Base-by-base conservation (phyloP, 2,113 vertebrate genomes). In the Takifugu bimaculatus region DNA sequence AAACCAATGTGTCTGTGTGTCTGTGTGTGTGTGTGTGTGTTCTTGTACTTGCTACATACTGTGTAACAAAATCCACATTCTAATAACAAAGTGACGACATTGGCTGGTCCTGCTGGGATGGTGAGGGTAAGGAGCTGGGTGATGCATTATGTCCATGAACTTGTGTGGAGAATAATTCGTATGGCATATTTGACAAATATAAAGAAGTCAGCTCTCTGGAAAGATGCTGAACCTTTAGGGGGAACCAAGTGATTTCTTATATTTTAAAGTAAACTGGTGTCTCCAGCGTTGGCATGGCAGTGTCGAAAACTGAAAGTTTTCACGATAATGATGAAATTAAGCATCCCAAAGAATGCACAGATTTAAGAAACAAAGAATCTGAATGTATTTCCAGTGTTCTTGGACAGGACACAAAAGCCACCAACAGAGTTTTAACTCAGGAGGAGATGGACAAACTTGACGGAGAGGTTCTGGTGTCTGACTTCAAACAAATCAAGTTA, bases 401-500 rank as follows among this genome's bases (percentile, higher is more conserved):
- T 32, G 82, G 73, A 32, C 88, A 83, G 66, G 87, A 39, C 0
- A 84, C 79, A n/a, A 72, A 59, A 25, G 72, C 72, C 0, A 35
- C 70, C 11, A 53, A 68, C 10, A 89, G 89, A 72, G 75, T 68
- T 60, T 88, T 94, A 57, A 90, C 82, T 5, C 60, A 74, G 32
- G 88, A 90, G 69, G 93, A 94, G 72, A 39, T 57, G 1, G 85
- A 91, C 54, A 92, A 76, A 54, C 72, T 93, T 35, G 55, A 76
- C 25, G 85, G 64, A 29, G 92, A 94, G 3, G 42, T 67, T 49
- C 75, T 94, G 62, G 91, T 98, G 48, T 93, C 94, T 2, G 87
- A 91, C 1, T 99, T 96, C 84, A 98, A 94, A 65, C 93, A 91
- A 51, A 75, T 91, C 14, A 96, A 95, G 78, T 42, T 99, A 62